Evolutionary conservation across 2,113 vertebrate species (phyloP).

Genomic region (Phyllostomus hastatus): DNA sequence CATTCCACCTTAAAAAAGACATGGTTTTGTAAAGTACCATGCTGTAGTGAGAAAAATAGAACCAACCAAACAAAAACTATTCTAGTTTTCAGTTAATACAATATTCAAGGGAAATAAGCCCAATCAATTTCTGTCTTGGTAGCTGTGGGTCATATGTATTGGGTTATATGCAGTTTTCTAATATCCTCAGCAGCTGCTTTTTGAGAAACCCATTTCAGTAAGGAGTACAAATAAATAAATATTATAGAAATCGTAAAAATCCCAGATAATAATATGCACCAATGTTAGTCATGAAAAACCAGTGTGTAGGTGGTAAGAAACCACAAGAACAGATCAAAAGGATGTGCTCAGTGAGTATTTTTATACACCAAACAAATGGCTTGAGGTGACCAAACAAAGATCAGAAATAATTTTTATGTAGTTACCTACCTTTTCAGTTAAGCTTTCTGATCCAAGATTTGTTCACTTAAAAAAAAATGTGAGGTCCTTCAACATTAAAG

Average conservation of each 20-base stretch:
- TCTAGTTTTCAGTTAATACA: slow-evolving; percentile 9
- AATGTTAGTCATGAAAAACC: slow-evolving; percentile 49
- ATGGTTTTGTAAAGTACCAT: slow-evolving; percentile 22
- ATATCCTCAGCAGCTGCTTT: slow-evolving; percentile 70
- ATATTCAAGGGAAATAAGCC: background rate
- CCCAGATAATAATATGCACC: slow-evolving; percentile 51
- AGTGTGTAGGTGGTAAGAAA: slow-evolving; percentile 63
- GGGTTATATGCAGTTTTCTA: slow-evolving; percentile 50
- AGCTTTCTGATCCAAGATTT: slow-evolving; percentile 47
- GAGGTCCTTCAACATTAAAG: slow-evolving; percentile 41
- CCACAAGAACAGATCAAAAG: slow-evolving; percentile 60
- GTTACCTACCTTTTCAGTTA: slow-evolving; percentile 59
- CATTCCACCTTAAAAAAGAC: background rate
- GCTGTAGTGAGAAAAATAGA: background rate
- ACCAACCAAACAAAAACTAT: background rate
- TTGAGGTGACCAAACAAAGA: slow-evolving; percentile 74
- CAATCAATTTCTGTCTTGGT: background rate
- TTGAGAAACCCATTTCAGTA: slow-evolving; percentile 63
- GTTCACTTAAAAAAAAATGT: slow-evolving; percentile 20
- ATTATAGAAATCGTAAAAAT: slow-evolving; percentile 52
- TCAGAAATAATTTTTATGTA: slow-evolving; percentile 34
- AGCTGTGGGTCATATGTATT: background rate
- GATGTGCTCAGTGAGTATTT: slow-evolving; percentile 69
- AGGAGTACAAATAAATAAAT: slow-evolving; percentile 64
- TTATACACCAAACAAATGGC: slow-evolving; percentile 82